phyloP scores from a whole-genome alignment of 2,113 vertebrate genomes.

The Prunella fulvescens region DNA sequence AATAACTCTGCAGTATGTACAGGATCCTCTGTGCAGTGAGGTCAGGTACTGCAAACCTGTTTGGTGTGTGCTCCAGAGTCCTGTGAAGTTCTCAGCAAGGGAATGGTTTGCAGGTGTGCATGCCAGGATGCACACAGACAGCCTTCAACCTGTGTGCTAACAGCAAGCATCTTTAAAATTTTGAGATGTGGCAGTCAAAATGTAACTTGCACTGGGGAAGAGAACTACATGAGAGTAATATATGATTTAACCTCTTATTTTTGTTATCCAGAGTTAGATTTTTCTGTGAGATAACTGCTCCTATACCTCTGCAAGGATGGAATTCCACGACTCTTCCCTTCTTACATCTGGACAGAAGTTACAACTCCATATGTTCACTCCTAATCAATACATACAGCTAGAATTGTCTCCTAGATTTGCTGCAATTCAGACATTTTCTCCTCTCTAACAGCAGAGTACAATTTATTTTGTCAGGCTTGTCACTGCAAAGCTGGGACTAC shows the following conservation, averaged over 20 bases:
- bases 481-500: neutral
- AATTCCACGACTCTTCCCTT: neutral
- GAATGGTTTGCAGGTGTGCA: neutral
- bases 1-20: neutral
- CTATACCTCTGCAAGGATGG: neutral
- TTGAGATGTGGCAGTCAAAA: neutral
- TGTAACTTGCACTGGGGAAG: neutral
- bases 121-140: neutral
- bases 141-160: neutral
- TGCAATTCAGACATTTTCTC: neutral
- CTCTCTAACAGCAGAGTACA: neutral
- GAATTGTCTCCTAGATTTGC: neutral
- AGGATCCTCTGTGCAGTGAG: neutral
- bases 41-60: neutral
- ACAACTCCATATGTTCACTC: neutral
- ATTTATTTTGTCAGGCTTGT: neutral
- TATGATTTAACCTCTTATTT: neutral
- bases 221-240: neutral
- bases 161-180: neutral
- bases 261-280: neutral
- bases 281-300: neutral
- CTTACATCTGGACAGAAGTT: neutral
- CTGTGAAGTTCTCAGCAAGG: neutral
- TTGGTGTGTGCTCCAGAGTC: neutral
- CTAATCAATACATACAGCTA: neutral